These are phyloP conservation scores for Lathronympha strigana DNA, from an alignment of 2,888 invertebrate species.

Conservation along the genomic window DNA sequence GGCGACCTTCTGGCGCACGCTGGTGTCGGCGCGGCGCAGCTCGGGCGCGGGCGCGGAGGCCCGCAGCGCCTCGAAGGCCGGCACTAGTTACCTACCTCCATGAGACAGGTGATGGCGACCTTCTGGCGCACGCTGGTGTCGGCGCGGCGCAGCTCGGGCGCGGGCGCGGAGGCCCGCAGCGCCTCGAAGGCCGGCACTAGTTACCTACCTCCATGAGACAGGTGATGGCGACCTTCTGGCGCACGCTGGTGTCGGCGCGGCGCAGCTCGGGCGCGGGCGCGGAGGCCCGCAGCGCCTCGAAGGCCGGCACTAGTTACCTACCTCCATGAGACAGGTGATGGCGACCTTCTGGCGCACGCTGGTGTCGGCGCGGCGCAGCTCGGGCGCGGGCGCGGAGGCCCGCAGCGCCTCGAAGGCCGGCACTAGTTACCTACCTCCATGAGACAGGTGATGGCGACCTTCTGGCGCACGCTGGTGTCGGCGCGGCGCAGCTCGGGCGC, in stretches of 20 bases:
- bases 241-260: constrained; percentile 90
- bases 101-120: constrained; percentile 96
- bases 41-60: constrained; percentile 92
- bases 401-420: constrained; percentile 77
- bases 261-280: constrained; percentile 93
- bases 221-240: constrained; percentile 97
- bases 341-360: constrained; percentile 96
- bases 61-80: constrained; percentile 74
- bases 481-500: constrained; percentile 93
- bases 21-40: constrained; percentile 90
- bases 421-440: too few relatives aligned
- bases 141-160: constrained; percentile 92
- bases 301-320: constrained; percentile 88
- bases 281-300: constrained; percentile 71
- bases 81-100: too few relatives aligned
- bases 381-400: constrained; percentile 90
- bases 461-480: constrained; percentile 92
- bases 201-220: too few relatives aligned
- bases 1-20: constrained; percentile 96
- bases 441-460: constrained; percentile 97
- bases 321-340: constrained; percentile 95
- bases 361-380: constrained; percentile 91
- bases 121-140: constrained; percentile 94
- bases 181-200: constrained; percentile 85
- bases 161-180: constrained; percentile 85